Conservation (phyloP, 2,113 vertebrate species). For the Eurystomus gularis region DNA sequence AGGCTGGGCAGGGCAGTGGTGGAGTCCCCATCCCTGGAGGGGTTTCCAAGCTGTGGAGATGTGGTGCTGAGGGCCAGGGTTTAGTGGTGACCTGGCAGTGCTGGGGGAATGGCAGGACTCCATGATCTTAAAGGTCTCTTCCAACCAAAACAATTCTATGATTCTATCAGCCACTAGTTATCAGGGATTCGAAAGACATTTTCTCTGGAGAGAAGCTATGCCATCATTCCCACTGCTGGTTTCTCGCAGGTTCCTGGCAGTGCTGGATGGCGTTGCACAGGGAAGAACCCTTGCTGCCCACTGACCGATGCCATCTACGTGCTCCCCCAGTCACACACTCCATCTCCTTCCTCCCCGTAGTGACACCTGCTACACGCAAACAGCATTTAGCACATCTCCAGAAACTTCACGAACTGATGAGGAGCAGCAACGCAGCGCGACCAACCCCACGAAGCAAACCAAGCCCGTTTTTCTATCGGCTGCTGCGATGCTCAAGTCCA, state of each 20-base stretch:
- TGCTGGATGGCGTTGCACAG: rapidly evolving
- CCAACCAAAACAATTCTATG: too few relatives aligned
- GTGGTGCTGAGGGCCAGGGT: not conserved
- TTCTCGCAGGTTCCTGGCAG: not conserved
- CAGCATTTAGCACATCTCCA: not conserved
- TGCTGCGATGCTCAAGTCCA: not conserved
- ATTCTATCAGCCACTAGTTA: not conserved
- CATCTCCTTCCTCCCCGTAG: rapidly evolving
- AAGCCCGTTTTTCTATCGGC: not conserved
- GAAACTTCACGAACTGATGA: not conserved
- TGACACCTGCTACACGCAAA: not conserved
- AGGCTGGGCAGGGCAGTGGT: too few relatives aligned
- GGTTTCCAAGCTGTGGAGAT: not conserved
- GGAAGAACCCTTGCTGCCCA: not conserved
- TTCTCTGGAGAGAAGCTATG: not conserved
- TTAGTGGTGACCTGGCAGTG: not conserved
- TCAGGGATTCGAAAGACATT: not conserved
- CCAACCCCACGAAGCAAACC: not conserved
- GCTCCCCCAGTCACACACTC: not conserved
- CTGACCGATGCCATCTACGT: not conserved
- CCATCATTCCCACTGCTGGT: not conserved
- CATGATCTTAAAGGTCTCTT: too few relatives aligned
- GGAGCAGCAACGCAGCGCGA: not conserved
- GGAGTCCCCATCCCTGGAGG: not conserved
- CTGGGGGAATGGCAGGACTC: not conserved